phyloP scores from a whole-genome alignment of 2,113 vertebrate genomes.

The Nansenia antarctica region DNA sequence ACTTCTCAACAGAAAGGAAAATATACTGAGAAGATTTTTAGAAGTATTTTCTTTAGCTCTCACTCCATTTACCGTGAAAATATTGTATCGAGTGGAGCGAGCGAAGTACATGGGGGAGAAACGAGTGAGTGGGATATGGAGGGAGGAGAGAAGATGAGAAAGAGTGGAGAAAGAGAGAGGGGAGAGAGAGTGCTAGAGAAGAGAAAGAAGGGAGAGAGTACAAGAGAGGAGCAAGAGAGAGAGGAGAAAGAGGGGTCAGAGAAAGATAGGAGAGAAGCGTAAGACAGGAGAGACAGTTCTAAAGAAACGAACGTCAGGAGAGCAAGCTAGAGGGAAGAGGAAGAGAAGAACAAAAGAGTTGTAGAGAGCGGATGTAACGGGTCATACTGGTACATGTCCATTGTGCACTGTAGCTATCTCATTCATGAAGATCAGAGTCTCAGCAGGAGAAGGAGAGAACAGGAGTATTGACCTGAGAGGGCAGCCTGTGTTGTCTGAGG shows the following conservation, averaged over 20 bases:
- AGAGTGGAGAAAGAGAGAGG: slow-evolving; percentile 7
- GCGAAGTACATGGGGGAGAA: slow-evolving; percentile 21
- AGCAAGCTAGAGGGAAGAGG: neutral
- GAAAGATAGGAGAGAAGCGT: neutral
- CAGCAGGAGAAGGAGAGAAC: neutral
- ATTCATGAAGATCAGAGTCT: too few relatives aligned
- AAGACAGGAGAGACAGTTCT: neutral
- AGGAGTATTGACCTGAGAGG: neutral
- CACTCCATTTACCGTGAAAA: slow-evolving; percentile 61
- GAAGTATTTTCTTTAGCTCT: slow-evolving; percentile 64
- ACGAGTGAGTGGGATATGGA: neutral
- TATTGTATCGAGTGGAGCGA: slow-evolving; percentile 40
- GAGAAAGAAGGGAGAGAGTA: neutral
- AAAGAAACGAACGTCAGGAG: neutral
- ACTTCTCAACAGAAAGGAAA: slow-evolving; percentile 68
- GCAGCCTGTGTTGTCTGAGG: too few relatives aligned
- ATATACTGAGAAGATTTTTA: slow-evolving; percentile 69
- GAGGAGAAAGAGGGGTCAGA: neutral
- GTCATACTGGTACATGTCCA: too few relatives aligned
- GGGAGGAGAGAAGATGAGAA: neutral
- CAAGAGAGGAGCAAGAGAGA: neutral
- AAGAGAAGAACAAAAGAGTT: neutral
- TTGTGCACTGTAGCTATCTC: too few relatives aligned
- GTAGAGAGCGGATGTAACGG: neutral
- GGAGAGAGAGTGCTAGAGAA: neutral